phyloP scores from a whole-genome alignment of 2,888 invertebrate genomes.

The Eilema caniola region DNA sequence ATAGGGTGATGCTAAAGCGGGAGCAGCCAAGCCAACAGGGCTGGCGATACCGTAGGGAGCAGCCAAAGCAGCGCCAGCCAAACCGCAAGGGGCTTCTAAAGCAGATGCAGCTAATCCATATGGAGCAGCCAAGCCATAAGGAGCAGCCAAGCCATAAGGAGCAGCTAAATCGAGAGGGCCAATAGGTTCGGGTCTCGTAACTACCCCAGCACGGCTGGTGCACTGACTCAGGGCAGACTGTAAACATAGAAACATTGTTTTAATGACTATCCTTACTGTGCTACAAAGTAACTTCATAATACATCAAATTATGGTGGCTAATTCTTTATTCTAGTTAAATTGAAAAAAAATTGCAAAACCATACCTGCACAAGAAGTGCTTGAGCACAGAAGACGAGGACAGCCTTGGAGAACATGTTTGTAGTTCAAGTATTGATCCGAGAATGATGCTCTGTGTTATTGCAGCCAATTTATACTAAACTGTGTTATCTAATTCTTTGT shows the following conservation, averaged over 20 bases:
- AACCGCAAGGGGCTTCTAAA: background rate
- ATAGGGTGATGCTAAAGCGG: background rate
- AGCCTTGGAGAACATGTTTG: constrained; percentile 55
- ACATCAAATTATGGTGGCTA: background rate
- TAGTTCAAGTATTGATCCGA: constrained; percentile 20
- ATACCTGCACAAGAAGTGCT: constrained; percentile 37
- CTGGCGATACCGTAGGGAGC: background rate
- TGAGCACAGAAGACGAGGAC: constrained; percentile 55
- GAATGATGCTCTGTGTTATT: constrained; percentile 21
- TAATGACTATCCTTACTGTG: no score
- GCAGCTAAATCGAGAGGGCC: background rate
- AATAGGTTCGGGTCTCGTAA: background rate
- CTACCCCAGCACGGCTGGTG: background rate
- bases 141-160: background rate
- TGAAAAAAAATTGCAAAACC: background rate
- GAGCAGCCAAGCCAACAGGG: background rate
- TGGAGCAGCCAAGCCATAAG: no score
- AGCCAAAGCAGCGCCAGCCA: background rate
- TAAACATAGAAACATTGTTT: background rate
- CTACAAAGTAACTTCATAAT: no score
- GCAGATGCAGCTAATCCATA: background rate
- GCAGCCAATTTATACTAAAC: background rate
- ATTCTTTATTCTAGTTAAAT: background rate
- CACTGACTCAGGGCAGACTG: constrained; percentile 15
- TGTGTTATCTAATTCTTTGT: no score